Evolutionary conservation across 1,140 invertebrate species (phyloP), one percentile per base, ranked within the genome.

Genomic region (Patella vulgata): DNA sequence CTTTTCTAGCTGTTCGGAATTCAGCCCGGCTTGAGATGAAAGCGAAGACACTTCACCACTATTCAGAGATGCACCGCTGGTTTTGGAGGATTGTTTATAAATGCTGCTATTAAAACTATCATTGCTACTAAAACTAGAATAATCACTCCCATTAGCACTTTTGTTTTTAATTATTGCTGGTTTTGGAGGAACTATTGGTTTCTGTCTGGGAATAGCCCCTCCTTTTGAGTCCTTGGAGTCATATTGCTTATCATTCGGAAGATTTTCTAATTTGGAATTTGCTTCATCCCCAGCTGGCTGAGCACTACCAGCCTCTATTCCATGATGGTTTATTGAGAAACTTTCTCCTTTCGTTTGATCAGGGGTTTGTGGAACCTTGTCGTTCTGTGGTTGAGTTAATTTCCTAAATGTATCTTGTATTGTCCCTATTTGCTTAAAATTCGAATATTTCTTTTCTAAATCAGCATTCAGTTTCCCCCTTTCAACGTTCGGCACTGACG

Each of bases 1-100:
- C n/a, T 23, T 17, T 28, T 19, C 47, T 42, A 23, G 53, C 19
- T 21, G 52, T n/a, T 36, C 30, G 12, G 21, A 17, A 19, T 30
- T 33, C 19, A 33, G 59, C 31, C 73, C 70, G n/a, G 73, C 73
- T 51, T 75, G 73, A 21, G 75, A 77, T 27, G 75, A 78, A n/a
- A 75, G 42, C 1, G 75, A 78, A 6, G 73, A 70, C 4, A 75
- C 39, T 46, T 80, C 78, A 12, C 71, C 74, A 54, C 75, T 78
- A 17, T 74, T 78, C 1, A 75, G 40, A 1, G 78, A 80, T 21
- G 61, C 63, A 61, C 71, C 68, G 5, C 52, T 46, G 14, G 56
- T 60, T 36, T 53, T 44, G 2, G n/a, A 28, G 12, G 55, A 47
- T 30, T 55, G 55, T 54, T 46, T 64, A n/a, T 56, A 67, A 19